Percentiles rank a stretch among this genome's conserved stretches.
Conservation (phyloP, 2,113 vertebrate genomes). For the Grammomys surdaster region DNA sequence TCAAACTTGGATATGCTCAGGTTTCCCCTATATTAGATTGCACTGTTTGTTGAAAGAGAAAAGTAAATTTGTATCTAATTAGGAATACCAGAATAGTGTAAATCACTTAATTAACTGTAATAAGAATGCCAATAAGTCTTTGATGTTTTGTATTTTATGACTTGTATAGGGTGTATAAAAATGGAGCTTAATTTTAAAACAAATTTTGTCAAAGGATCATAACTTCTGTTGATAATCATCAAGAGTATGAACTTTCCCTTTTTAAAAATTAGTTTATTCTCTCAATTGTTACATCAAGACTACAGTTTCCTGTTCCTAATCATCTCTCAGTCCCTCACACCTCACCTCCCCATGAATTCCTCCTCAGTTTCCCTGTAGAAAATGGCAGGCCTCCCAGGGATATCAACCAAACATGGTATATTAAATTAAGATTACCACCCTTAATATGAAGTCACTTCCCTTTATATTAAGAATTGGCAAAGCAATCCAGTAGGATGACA, state of each 20-base stretch:
- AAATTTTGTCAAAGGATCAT: background rate
- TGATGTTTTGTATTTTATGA: background rate
- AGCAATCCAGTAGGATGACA: background rate
- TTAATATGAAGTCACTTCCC: background rate
- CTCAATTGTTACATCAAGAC: background rate
- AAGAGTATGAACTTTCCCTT: background rate
- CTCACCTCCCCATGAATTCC: background rate
- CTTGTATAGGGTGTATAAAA: background rate
- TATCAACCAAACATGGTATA: background rate
- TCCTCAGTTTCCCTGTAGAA: background rate
- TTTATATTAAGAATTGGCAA: background rate
- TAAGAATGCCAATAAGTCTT: background rate
- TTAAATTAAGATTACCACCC: background rate
- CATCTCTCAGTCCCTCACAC: background rate
- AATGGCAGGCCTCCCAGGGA: background rate
- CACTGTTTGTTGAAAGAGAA: background rate
- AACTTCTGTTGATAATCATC: background rate
- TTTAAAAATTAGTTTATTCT: background rate
- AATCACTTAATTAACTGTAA: background rate
- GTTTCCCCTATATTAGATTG: constrained; percentile 74
- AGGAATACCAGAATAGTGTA: background rate
- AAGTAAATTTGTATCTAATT: background rate
- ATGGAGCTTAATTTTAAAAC: background rate
- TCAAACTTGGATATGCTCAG: constrained; percentile 67
- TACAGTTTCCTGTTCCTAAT: background rate